These are phyloP conservation scores for Charadrius vociferus DNA, from an alignment of 2,113 vertebrate species.

Conservation along the genomic window DNA sequence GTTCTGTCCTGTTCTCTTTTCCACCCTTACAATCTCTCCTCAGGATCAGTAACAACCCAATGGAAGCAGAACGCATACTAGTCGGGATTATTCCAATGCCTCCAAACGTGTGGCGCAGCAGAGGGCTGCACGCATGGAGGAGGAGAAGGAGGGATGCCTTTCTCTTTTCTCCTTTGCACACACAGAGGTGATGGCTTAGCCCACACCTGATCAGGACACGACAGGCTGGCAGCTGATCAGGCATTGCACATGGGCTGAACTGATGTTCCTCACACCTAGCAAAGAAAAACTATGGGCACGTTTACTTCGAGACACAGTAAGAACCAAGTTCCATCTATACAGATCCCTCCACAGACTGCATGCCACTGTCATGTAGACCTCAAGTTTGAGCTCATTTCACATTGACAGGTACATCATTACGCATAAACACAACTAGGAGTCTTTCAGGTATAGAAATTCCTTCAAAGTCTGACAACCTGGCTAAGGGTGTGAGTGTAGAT, in stretches of 20 bases:
- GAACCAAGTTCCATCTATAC: neutral
- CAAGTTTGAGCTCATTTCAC: neutral
- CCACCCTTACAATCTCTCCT: neutral
- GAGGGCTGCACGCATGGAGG: neutral
- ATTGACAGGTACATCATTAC: neutral
- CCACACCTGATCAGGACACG: accelerated
- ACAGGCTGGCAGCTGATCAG: neutral
- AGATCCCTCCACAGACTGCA: neutral
- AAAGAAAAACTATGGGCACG: neutral
- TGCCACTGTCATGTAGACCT: neutral
- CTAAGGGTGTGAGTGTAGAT: neutral
- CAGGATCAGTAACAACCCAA: neutral
- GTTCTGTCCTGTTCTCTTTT: neutral
- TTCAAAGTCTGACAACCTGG: neutral
- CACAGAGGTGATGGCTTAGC: neutral
- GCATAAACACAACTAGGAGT: neutral
- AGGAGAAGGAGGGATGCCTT: neutral
- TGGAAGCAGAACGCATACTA: neutral
- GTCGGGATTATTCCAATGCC: neutral
- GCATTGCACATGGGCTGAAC: accelerated
- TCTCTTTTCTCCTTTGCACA: neutral
- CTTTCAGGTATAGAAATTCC: neutral
- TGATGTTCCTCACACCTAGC: neutral
- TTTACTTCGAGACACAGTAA: neutral
- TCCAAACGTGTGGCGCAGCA: neutral